phyloP scores from a whole-genome alignment of 2,113 vertebrate species.

The Lamprologus callipterus region DNA sequence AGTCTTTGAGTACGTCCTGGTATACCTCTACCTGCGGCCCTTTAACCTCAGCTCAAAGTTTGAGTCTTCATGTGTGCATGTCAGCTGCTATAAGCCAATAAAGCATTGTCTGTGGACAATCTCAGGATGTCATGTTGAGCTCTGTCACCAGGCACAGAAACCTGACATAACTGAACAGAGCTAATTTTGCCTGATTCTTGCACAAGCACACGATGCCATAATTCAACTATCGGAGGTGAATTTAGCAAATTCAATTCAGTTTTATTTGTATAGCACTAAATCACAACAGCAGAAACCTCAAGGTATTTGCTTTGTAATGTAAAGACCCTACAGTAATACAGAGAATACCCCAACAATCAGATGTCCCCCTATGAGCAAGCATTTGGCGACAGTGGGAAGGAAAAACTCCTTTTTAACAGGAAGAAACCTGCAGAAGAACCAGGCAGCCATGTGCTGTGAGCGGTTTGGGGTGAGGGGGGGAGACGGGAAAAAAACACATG shows the following conservation, averaged over 20 bases:
- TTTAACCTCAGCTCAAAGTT: background rate
- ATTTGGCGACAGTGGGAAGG: background rate
- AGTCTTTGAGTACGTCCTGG: background rate
- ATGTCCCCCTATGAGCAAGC: background rate
- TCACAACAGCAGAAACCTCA: background rate
- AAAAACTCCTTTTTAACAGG: background rate
- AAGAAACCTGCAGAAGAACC: background rate
- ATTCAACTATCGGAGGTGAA: rapidly evolving
- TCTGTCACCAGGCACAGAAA: background rate
- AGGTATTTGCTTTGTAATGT: background rate
- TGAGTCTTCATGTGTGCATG: background rate
- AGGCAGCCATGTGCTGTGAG: background rate
- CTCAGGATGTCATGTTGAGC: background rate
- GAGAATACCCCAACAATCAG: background rate
- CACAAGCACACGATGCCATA: background rate
- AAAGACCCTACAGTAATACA: background rate
- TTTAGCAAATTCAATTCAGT: background rate
- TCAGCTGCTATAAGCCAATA: background rate
- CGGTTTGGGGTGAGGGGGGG: background rate
- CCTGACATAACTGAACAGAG: background rate
- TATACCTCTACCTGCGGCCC: background rate
- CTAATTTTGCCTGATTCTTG: background rate
- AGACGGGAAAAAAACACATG: background rate
- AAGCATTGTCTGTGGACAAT: background rate
- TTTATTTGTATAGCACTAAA: background rate